Percentiles rank a stretch among this genome's conserved stretches.
phyloP scores from a whole-genome alignment of 1,140 invertebrate species.

The Apis mellifera region DNA sequence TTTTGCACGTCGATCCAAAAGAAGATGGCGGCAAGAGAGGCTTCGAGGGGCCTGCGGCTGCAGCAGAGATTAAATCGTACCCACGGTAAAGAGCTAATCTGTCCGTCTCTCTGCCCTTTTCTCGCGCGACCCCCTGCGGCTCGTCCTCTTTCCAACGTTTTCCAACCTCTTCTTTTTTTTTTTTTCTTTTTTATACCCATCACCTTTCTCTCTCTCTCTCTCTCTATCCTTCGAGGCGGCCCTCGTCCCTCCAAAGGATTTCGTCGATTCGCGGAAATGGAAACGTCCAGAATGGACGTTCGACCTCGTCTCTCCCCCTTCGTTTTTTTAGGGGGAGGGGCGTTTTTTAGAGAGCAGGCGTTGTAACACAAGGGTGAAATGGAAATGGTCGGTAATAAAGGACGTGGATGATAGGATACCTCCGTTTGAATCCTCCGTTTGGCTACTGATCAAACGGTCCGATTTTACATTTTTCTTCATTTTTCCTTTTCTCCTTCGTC shows the following conservation, averaged over 20 bases:
- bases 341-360: too few relatives aligned
- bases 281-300: background rate
- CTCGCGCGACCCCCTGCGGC: background rate
- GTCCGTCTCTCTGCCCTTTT: constrained; percentile 50
- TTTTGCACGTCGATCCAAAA: constrained; percentile 32
- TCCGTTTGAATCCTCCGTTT: background rate
- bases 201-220: too few relatives aligned
- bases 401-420: background rate
- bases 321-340: too few relatives aligned
- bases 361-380: background rate
- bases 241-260: too few relatives aligned
- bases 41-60: constrained; percentile 72
- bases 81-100: constrained; percentile 76
- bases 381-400: background rate
- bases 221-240: too few relatives aligned
- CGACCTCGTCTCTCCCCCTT: background rate
- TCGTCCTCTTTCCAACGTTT: background rate
- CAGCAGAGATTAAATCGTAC: constrained; percentile 76
- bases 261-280: too few relatives aligned
- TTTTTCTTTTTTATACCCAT: too few relatives aligned
- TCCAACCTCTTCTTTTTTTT: background rate
- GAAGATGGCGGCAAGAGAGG: constrained; percentile 36
- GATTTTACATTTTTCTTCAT: background rate
- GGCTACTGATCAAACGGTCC: background rate
- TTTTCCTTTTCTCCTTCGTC: too few relatives aligned